Conservation (phyloP, 2,888 invertebrate genomes). For the Dolichopus griseipennis region DNA sequence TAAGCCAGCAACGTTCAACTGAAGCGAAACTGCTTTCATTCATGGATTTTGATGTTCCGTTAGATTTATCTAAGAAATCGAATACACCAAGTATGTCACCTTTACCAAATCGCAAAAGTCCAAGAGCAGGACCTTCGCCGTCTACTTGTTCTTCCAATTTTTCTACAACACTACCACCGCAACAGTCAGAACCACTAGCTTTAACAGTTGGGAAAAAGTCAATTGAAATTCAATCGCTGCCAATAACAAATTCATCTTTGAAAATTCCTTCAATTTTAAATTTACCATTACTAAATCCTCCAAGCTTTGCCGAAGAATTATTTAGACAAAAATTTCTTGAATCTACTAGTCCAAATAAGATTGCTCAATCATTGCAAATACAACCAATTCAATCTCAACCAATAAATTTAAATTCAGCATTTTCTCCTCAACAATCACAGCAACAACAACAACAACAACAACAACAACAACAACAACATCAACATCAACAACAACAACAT, state of each 20-base stretch:
- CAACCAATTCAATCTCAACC: not conserved
- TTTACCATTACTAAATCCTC: conserved; percentile 4
- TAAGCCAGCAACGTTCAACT: conserved; percentile 9
- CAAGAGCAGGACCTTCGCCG: not conserved
- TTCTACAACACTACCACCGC: not conserved
- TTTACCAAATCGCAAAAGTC: not conserved
- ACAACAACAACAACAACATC: too few relatives aligned
- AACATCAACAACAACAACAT: not conserved
- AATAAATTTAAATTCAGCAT: not conserved
- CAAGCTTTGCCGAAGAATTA: not conserved
- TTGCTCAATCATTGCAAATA: not conserved
- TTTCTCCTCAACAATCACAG: not conserved
- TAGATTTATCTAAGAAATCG: conserved; percentile 37
- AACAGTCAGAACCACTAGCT: not conserved
- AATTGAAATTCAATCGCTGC: not conserved
- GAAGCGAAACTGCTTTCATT: conserved; percentile 8
- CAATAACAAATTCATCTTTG: not conserved
- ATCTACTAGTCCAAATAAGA: not conserved
- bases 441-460: not conserved
- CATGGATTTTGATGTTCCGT: conserved; percentile 24
- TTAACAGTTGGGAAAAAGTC: not conserved
- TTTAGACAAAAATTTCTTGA: not conserved
- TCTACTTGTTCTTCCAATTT: not conserved
- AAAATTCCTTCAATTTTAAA: conserved; percentile 1
- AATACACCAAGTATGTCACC: not conserved